Conservation (phyloP, 2,113 vertebrate genomes). For the Odontesthes bonariensis region DNA sequence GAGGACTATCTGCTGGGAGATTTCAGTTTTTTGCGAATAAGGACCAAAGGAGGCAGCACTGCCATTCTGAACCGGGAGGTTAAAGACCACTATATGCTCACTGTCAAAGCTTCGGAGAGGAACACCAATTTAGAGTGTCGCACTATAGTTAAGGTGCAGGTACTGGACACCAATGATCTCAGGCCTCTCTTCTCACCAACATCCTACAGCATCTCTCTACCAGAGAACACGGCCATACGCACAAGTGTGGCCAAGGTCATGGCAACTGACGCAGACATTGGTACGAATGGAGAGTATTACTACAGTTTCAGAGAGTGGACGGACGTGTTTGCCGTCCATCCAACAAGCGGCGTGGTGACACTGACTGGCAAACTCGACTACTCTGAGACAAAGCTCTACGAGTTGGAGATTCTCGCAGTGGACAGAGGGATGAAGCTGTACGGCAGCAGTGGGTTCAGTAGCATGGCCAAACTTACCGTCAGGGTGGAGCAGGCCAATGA, state of each 20-base stretch:
- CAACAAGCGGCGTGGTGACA: slow-evolving; percentile 92
- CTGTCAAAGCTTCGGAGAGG: slow-evolving; percentile 92
- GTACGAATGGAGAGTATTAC: slow-evolving; percentile 98
- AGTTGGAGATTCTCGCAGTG: slow-evolving; percentile 95
- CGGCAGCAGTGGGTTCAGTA: slow-evolving; percentile 96
- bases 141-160: slow-evolving; percentile 89
- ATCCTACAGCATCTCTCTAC: slow-evolving; percentile 93
- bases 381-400: slow-evolving; percentile 86
- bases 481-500: slow-evolving; percentile 93
- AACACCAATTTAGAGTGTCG: slow-evolving; percentile 88
- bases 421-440: slow-evolving; percentile 97
- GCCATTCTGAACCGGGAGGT: slow-evolving; percentile 98
- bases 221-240: slow-evolving; percentile 92
- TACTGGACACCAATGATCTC: slow-evolving; percentile 97
- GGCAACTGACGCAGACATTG: slow-evolving; percentile 97
- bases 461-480: slow-evolving; percentile 92
- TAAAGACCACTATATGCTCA: slow-evolving; percentile 92
- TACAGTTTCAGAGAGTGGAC: slow-evolving; percentile 97
- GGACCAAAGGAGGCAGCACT: slow-evolving; percentile 99
- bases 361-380: slow-evolving; percentile 93
- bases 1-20: slow-evolving; percentile 94
- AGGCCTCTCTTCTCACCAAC: slow-evolving; percentile 97
- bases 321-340: slow-evolving; percentile 96
- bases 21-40: slow-evolving; percentile 97
- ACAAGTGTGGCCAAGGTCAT: slow-evolving; percentile 93